phyloP scores from a whole-genome alignment of 2,888 invertebrate species.

The Thymelicus acteon region DNA sequence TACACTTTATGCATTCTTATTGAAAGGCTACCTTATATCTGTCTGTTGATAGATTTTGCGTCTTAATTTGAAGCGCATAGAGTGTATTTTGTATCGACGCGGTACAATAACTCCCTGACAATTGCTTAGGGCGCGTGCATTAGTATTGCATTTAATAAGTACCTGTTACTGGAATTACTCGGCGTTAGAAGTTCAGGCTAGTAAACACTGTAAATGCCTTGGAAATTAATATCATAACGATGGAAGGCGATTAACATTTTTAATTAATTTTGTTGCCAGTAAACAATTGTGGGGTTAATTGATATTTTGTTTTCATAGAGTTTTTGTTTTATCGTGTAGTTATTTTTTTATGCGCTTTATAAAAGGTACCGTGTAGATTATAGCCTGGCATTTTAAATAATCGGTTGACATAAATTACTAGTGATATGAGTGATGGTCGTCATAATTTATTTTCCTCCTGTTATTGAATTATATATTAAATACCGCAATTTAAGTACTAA shows the following conservation, averaged over 20 bases:
- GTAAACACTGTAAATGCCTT: constrained; percentile 44
- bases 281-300: constrained; percentile 6
- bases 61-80: constrained; percentile 16
- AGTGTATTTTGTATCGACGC: constrained; percentile 16
- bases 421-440: no score
- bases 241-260: constrained; percentile 15
- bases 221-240: constrained; percentile 47
- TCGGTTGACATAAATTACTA: constrained; percentile 1
- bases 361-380: constrained; percentile 13
- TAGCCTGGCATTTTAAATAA: constrained; percentile 10
- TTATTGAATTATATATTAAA: no score
- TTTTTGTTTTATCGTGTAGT: background rate
- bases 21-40: constrained; percentile 12
- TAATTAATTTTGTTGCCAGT: constrained; percentile 22
- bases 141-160: constrained; percentile 31
- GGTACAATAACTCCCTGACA: background rate
- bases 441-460: no score
- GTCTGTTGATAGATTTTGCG: constrained; percentile 23
- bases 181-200: constrained; percentile 39
- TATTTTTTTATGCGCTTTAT: background rate
- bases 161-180: constrained; percentile 39
- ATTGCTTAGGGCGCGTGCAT: constrained; percentile 37
- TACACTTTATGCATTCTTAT: background rate
- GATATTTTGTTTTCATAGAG: constrained; percentile 10
- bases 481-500: no score